Evolutionary conservation across 2,113 vertebrate species (phyloP).

Genomic region (Tricholaema leucomelas): DNA sequence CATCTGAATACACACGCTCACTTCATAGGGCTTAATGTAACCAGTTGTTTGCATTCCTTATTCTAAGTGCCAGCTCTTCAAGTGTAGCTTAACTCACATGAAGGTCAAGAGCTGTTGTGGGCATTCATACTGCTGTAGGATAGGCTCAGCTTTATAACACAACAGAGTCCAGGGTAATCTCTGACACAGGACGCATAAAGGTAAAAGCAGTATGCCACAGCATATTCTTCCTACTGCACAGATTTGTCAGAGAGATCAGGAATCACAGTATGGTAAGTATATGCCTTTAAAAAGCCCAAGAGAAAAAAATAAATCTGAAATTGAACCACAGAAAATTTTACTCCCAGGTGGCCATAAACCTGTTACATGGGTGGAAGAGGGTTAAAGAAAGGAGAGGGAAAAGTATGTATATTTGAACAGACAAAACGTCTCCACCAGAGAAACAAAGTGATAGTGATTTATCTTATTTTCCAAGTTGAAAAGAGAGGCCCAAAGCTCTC

Average conservation of each 20-base stretch:
- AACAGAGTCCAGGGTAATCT: not conserved
- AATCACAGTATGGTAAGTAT: not conserved
- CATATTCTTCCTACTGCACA: not conserved
- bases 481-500: slow-evolving; percentile 8
- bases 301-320: not conserved
- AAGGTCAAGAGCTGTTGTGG: slow-evolving; percentile 45
- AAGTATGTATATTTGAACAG: not conserved
- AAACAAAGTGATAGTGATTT: slow-evolving; percentile 52
- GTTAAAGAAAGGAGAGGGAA: not conserved
- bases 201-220: not conserved
- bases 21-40: not conserved
- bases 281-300: not conserved
- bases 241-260: not conserved
- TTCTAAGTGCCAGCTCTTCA: not conserved
- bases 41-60: slow-evolving; percentile 13
- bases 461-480: slow-evolving; percentile 35
- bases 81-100: not conserved
- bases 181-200: not conserved
- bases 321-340: not conserved
- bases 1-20: not conserved
- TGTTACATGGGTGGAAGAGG: not conserved
- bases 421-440: slow-evolving; percentile 32
- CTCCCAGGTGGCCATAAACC: not conserved
- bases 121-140: not conserved
- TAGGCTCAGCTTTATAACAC: not conserved